Evolutionary conservation across 2,113 vertebrate genomes (phyloP).

Genomic region (Lagopus leucura): DNA sequence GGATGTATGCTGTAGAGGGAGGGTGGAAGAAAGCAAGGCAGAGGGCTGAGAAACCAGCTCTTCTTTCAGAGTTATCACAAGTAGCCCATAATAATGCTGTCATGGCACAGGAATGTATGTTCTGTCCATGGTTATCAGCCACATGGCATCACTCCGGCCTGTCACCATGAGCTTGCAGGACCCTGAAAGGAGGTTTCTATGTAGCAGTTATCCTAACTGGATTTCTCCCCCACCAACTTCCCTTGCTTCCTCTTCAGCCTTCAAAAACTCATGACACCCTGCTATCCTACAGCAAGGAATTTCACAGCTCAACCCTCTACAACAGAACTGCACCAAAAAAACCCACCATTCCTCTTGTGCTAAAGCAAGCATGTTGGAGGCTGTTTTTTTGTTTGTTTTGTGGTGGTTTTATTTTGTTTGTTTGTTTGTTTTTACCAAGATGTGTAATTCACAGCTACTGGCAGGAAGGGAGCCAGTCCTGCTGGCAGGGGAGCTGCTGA

Average conservation of each 20-base stretch:
- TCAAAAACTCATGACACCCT: background rate
- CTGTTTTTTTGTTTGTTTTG: too few relatives aligned
- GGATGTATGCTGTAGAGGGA: background rate
- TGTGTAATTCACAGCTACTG: background rate
- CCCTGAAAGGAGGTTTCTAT: background rate
- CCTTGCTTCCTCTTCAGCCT: background rate
- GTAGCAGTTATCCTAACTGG: background rate
- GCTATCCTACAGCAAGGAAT: background rate
- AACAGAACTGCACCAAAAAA: background rate
- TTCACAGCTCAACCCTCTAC: background rate
- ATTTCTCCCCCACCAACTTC: background rate
- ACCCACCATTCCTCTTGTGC: background rate
- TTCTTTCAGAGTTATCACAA: background rate
- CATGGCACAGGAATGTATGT: background rate
- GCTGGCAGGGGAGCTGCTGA: background rate
- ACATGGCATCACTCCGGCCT: accelerated
- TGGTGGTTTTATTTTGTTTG: background rate
- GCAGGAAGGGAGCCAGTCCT: background rate
- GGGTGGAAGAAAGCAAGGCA: background rate
- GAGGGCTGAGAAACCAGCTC: background rate
- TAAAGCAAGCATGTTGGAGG: background rate
- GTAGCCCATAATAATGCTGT: background rate
- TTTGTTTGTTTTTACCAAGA: background rate
- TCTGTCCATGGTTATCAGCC: background rate
- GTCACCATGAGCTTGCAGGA: accelerated